Evolutionary conservation across 2,888 invertebrate genomes (phyloP).

Genomic region (Xanthorhoe spadicearia): DNA sequence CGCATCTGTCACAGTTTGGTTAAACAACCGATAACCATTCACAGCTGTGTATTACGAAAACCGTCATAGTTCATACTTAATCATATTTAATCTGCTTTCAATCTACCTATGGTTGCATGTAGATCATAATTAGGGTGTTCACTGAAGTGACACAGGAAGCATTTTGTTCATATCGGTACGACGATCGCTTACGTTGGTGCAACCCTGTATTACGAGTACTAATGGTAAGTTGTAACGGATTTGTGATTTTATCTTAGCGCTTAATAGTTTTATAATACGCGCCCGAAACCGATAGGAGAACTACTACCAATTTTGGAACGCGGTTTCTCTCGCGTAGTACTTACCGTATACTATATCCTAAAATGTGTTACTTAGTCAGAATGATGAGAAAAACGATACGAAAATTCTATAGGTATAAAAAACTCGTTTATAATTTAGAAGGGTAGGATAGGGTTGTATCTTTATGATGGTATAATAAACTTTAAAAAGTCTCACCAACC

Average conservation of each 20-base stretch:
- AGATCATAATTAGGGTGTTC: conserved; percentile 77
- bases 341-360: too few relatives aligned
- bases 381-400: too few relatives aligned
- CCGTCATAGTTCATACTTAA: conserved; percentile 63
- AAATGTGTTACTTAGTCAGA: too few relatives aligned
- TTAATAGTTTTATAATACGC: conserved; percentile 30
- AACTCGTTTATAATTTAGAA: too few relatives aligned
- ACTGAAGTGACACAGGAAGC: conserved; percentile 70
- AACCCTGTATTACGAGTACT: conserved; percentile 57
- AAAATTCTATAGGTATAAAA: too few relatives aligned
- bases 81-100: conserved; percentile 71
- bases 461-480: neutral
- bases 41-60: conserved; percentile 50
- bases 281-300: conserved; percentile 7
- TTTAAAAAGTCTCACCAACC: neutral
- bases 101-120: conserved; percentile 68
- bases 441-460: too few relatives aligned
- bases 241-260: conserved; percentile 23
- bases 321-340: too few relatives aligned
- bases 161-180: conserved; percentile 73
- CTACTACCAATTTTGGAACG: too few relatives aligned
- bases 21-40: conserved; percentile 21
- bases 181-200: conserved; percentile 56
- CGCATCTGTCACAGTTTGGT: conserved; percentile 1
- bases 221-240: conserved; percentile 46